Evolutionary conservation across 2,797 vertebrate species (phyloP), one percentile per base, ranked within the genome.

Genomic region (Diplodus puntazzo): DNA sequence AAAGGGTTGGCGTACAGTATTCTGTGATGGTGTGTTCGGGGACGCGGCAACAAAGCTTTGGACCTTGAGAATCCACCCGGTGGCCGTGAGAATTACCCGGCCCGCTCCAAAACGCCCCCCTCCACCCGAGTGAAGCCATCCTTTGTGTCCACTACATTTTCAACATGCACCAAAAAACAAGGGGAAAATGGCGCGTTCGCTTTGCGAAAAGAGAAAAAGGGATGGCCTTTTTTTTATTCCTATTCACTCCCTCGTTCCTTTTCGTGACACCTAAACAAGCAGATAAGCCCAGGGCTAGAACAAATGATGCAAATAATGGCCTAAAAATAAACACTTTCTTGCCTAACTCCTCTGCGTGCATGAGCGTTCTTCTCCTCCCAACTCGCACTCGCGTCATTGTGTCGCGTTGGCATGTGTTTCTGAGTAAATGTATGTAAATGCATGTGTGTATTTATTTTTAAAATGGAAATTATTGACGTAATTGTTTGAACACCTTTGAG

Each of bases 401-500:
- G 43, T 60, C 54, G 53, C 23, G 39, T 49, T 72, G 39, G 61
- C 79, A 46, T 70, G 52, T 80, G 77, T 58, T 74, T 68, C 18
- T 18, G 18, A 66, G 68, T 63, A 75, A 82, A 88, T 82, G 13
- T 67, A 90, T 88, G 87, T 61, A 87, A 82, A 92, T 93, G 66
- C 79, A 73, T 87, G 89, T 81, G 27, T 25, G 25, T 81, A 75
- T 86, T 72, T 81, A 75, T 25, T 75, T 75, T 81, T 81, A 84
- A 88, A 87, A 89, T 87, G 83, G 88, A 92, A 92, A 94, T 90
- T 75, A 88, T 88, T 92, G 89, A 82, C 57, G 81, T 89, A 82
- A 90, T 90, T 92, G 90, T 92, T 90, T 93, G 90, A 95, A 93
- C 95, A 95, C 94, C 96, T 96, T 91, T 92, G 92, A 95, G 95